phyloP scores from a whole-genome alignment of 2,888 invertebrate genomes.

The Lamproptera curius region DNA sequence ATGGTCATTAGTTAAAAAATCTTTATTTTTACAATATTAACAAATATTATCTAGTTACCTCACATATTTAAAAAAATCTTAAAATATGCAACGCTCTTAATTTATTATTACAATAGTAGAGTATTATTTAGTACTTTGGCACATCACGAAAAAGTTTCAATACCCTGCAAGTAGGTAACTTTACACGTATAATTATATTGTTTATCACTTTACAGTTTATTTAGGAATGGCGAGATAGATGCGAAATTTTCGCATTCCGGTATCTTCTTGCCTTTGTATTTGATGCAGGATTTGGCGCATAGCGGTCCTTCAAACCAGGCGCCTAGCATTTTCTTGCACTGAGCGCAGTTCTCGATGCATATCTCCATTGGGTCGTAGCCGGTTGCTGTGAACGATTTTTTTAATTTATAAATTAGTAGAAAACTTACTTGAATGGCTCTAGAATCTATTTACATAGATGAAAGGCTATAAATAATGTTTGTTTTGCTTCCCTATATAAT shows the following conservation, averaged over 20 bases:
- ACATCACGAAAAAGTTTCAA: constrained; percentile 23
- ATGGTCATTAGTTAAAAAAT: too few species aligned
- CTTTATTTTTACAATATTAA: too few species aligned
- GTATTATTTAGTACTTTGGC: constrained; percentile 55
- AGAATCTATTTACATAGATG: too few species aligned
- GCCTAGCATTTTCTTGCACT: constrained; percentile 93
- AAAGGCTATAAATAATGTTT: too few species aligned
- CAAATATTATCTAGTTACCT: too few species aligned
- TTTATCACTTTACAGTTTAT: constrained; percentile 46
- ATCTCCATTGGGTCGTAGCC: constrained; percentile 78
- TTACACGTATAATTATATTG: not conserved
- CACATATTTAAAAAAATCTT: too few species aligned
- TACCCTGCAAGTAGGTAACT: not conserved
- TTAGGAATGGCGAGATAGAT: constrained; percentile 89
- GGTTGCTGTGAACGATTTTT: constrained; percentile 41
- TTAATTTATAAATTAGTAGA: not conserved
- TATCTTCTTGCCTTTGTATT: constrained; percentile 88
- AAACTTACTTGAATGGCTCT: too few species aligned
- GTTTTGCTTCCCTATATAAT: too few species aligned
- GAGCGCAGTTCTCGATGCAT: constrained; percentile 86
- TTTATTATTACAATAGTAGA: too few species aligned
- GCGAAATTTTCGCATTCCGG: constrained; percentile 91
- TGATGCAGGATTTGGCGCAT: constrained; percentile 91
- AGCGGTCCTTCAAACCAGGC: constrained; percentile 91
- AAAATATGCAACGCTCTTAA: too few species aligned